phyloP scores from a whole-genome alignment of 37 sponge, comb jelly and placozoan species.

The Dysidea cf. avara region DNA sequence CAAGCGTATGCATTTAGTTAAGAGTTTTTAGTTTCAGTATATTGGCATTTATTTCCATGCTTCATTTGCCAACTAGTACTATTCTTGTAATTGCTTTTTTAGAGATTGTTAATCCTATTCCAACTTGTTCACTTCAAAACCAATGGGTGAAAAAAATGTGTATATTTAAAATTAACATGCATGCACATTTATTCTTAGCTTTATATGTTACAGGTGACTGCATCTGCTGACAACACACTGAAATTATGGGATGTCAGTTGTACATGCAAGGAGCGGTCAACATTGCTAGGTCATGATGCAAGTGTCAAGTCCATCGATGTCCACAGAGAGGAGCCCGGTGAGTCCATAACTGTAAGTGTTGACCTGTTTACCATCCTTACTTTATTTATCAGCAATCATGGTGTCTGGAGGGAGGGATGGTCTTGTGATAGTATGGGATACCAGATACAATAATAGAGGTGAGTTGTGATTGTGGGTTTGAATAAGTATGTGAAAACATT shows the following conservation, averaged over 20 bases:
- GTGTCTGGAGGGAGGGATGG: constrained; percentile 81
- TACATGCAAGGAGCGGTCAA: neutral
- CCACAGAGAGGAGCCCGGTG: constrained; percentile 43
- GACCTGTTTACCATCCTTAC: neutral
- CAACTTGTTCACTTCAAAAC: too few relatives aligned
- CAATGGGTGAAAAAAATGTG: too few relatives aligned
- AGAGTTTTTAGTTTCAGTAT: too few relatives aligned
- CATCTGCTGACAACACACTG: constrained; percentile 54
- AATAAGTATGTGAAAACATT: too few relatives aligned
- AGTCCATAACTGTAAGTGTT: neutral
- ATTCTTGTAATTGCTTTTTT: too few relatives aligned
- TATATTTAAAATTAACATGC: too few relatives aligned
- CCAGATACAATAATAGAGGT: constrained; percentile 46
- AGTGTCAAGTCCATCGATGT: constrained; percentile 69
- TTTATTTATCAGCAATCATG: constrained; percentile 45
- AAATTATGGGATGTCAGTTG: constrained; percentile 55
- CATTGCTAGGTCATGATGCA: constrained; percentile 38
- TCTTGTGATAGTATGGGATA: constrained; percentile 65
- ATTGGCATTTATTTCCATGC: too few relatives aligned
- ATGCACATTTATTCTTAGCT: too few relatives aligned
- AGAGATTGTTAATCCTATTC: too few relatives aligned
- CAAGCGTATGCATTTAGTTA: too few relatives aligned
- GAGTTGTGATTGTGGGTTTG: neutral
- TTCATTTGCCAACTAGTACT: too few relatives aligned
- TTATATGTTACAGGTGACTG: constrained; percentile 45